These are phyloP conservation scores for Charadrius vociferus DNA, from an alignment of 2,113 vertebrate species.

Conservation along the genomic window DNA sequence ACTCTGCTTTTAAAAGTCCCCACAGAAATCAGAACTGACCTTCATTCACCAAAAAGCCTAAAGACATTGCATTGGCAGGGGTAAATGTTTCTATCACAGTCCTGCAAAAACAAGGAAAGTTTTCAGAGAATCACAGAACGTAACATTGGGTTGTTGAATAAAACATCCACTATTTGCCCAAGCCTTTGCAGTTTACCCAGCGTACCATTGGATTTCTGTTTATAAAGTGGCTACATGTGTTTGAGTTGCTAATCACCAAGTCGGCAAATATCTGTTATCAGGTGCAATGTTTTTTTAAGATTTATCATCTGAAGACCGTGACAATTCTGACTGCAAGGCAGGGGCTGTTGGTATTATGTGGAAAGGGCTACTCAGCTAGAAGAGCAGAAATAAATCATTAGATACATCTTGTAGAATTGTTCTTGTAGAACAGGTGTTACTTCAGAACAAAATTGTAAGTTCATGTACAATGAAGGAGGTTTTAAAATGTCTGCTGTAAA, in stretches of 20 bases:
- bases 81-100: not conserved
- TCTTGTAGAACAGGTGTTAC: not conserved
- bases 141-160: not conserved
- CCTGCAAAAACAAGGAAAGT: not conserved
- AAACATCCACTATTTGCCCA: not conserved
- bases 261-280: not conserved
- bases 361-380: not conserved
- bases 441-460: not conserved
- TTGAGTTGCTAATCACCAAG: not conserved
- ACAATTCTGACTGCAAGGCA: not conserved
- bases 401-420: not conserved
- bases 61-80: not conserved
- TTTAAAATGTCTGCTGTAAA: not conserved
- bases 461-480: not conserved
- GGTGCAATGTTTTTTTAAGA: not conserved
- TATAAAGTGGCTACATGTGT: not conserved
- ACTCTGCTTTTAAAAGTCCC: not conserved
- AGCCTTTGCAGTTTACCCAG: not conserved
- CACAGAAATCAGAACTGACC: not conserved
- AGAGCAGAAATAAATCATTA: not conserved
- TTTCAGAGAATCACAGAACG: not conserved
- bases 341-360: not conserved
- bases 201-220: not conserved
- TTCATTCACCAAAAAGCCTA: not conserved
- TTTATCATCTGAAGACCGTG: not conserved